phyloP scores from a whole-genome alignment of 2,888 invertebrate genomes.

The Platypus cylindrus region DNA sequence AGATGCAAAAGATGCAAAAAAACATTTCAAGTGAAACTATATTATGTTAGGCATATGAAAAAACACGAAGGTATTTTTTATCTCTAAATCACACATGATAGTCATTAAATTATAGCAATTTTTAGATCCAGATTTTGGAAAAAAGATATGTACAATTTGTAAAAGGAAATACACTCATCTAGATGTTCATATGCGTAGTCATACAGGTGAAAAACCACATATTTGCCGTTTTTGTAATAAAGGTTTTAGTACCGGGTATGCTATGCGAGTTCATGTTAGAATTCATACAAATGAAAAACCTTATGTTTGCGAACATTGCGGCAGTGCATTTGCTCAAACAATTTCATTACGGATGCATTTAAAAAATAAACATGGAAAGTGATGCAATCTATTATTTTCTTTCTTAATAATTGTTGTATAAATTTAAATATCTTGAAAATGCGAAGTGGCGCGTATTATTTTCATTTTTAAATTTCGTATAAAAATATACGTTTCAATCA shows the following conservation, averaged over 20 bases:
- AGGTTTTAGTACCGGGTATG: slow-evolving; percentile 24
- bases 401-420: no score
- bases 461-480: no score
- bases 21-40: slow-evolving; percentile 23
- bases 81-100: neutral
- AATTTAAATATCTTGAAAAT: no score
- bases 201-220: slow-evolving; percentile 26
- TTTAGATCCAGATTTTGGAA: slow-evolving; percentile 25
- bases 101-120: slow-evolving; percentile 6
- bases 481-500: no score
- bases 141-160: slow-evolving; percentile 24
- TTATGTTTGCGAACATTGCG: slow-evolving; percentile 19
- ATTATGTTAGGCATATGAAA: slow-evolving; percentile 25
- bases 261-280: slow-evolving; percentile 23
- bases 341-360: slow-evolving; percentile 25
- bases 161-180: slow-evolving; percentile 24
- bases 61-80: slow-evolving; percentile 21
- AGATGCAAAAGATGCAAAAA: slow-evolving; percentile 27
- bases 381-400: no score
- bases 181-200: slow-evolving; percentile 24
- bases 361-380: slow-evolving; percentile 26
- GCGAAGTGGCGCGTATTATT: no score
- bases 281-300: slow-evolving; percentile 28
- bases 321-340: slow-evolving; percentile 24
- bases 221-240: slow-evolving; percentile 23